These are phyloP conservation scores for Epinephelus lanceolatus DNA, from an alignment of 2,113 vertebrate genomes.

Conservation along the genomic window DNA sequence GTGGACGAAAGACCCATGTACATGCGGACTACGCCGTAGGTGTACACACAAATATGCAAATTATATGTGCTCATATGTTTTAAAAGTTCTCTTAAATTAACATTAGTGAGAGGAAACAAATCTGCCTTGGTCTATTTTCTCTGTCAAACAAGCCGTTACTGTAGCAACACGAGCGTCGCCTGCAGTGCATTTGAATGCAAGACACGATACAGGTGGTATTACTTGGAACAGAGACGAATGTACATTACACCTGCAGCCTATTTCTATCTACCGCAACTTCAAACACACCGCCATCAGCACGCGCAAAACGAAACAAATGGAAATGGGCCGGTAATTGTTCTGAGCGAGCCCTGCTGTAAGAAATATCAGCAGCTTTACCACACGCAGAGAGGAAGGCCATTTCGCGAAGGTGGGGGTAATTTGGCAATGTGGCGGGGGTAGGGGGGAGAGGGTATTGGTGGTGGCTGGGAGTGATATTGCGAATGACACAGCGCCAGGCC, in stretches of 20 bases:
- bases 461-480: constrained; percentile 73
- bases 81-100: constrained; percentile 4
- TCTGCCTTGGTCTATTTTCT: constrained; percentile 27
- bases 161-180: constrained; percentile 36
- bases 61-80: constrained; percentile 11
- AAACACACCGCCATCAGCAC: constrained; percentile 60
- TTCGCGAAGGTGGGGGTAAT: constrained; percentile 71
- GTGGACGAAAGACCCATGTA: too few species aligned
- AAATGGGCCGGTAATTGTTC: constrained; percentile 66
- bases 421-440: constrained; percentile 56
- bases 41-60: too few species aligned
- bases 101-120: constrained; percentile 24
- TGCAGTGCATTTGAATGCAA: constrained; percentile 42
- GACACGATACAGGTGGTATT: constrained; percentile 36
- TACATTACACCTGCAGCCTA: constrained; percentile 54
- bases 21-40: too few species aligned
- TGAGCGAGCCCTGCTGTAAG: constrained; percentile 38
- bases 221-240: constrained; percentile 45
- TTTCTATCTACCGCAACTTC: constrained; percentile 48
- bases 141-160: constrained; percentile 38
- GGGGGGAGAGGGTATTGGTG: constrained; percentile 9
- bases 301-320: constrained; percentile 59
- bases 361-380: constrained; percentile 62
- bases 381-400: constrained; percentile 49
- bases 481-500: constrained; percentile 72